Conservation (phyloP, 2,888 invertebrate species). For the Polyommatus iphigenia region DNA sequence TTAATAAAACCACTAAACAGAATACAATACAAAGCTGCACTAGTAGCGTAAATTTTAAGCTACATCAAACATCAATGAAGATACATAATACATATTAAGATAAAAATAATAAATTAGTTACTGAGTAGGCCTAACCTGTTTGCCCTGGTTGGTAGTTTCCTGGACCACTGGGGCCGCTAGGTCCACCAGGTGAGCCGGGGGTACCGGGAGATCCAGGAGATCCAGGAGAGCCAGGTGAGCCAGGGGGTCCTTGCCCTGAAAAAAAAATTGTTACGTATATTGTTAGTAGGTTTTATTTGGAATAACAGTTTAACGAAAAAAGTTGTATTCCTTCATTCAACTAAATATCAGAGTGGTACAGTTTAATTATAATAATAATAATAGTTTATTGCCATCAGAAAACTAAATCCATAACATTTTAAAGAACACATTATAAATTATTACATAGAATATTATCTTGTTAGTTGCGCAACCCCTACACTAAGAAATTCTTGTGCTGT, state of each 20-base stretch:
- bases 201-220: constrained; percentile 46
- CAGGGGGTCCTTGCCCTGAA: constrained; percentile 51
- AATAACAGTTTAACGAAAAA: background rate
- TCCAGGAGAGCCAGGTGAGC: constrained; percentile 46
- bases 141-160: constrained; percentile 40
- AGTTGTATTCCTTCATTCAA: no score
- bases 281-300: background rate
- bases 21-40: no score
- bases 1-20: no score
- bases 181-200: constrained; percentile 39
- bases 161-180: constrained; percentile 1
- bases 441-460: no score
- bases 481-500: no score
- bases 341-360: background rate
- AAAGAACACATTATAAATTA: no score
- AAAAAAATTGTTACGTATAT: background rate
- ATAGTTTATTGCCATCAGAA: no score
- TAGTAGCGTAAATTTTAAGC: no score
- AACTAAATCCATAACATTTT: no score
- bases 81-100: background rate
- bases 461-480: no score
- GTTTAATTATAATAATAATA: no score
- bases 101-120: background rate
- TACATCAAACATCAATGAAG: no score
- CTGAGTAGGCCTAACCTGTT: constrained; percentile 35